Evolutionary conservation across 37 sponge, comb jelly and placozoan species (phyloP).

Genomic region (Tethya wilhelma): DNA sequence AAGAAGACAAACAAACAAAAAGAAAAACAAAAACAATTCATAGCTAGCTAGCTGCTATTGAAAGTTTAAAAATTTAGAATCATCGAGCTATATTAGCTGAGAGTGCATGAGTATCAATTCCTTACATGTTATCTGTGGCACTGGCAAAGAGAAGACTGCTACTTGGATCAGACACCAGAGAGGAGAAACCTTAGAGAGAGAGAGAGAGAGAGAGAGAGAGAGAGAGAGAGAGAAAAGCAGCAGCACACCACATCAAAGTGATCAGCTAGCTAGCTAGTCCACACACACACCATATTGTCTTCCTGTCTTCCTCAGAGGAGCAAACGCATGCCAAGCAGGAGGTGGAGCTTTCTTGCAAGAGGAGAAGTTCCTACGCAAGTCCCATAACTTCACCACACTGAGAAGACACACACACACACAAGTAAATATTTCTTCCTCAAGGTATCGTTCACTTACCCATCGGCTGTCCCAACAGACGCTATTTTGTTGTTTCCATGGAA

Average conservation of each 20-base stretch:
- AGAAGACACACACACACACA: conserved; percentile 8
- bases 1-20: not conserved
- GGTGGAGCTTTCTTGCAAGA: conserved; percentile 19
- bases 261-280: not conserved
- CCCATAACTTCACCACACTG: conserved; percentile 84
- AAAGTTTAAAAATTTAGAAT: no score
- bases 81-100: not conserved
- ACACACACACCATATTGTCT: conserved; percentile 17
- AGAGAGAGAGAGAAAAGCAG: not conserved
- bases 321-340: conserved; percentile 29
- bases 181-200: conserved; percentile 57
- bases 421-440: not conserved
- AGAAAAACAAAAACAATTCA: not conserved
- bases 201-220: not conserved
- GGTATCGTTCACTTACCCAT: conserved; percentile 54
- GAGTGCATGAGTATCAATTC: not conserved
- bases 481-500: conserved; percentile 64
- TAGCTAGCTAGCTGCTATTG: no score
- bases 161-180: conserved; percentile 54
- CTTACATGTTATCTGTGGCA: conserved; percentile 71
- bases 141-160: conserved; percentile 52
- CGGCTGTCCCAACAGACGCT: conserved; percentile 58
- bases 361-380: conserved; percentile 41
- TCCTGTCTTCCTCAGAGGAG: conserved; percentile 1
- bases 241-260: not conserved